These are phyloP conservation scores for Lithophane semibrunnea DNA, from an alignment of 2,888 invertebrate genomes.

Conservation along the genomic window DNA sequence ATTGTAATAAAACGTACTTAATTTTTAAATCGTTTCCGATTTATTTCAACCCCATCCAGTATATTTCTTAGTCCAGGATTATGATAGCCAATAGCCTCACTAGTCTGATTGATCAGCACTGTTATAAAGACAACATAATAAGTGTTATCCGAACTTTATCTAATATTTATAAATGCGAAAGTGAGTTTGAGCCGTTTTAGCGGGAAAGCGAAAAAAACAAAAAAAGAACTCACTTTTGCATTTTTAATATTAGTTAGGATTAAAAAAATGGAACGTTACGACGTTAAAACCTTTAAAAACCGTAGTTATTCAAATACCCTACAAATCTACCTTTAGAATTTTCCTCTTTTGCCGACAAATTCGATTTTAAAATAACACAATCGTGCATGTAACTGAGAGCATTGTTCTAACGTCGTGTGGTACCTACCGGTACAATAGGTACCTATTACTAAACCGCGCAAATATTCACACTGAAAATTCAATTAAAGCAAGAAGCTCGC, in stretches of 20 bases:
- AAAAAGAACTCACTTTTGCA: too few relatives aligned
- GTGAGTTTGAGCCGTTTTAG: too few relatives aligned
- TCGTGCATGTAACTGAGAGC: background rate
- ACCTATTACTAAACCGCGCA: conserved; percentile 28
- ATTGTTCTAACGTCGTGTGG: background rate
- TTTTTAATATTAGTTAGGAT: too few relatives aligned
- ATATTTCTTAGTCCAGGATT: background rate
- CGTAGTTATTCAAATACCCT: background rate
- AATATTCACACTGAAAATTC: conserved; percentile 43
- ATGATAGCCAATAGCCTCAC: too few relatives aligned
- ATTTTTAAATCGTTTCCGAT: background rate
- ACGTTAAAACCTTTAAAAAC: background rate
- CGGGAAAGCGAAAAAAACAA: too few relatives aligned
- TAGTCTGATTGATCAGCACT: background rate
- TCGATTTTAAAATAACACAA: conserved; percentile 1
- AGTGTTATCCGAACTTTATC: too few relatives aligned
- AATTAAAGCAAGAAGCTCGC: conserved; percentile 39
- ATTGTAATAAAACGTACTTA: background rate
- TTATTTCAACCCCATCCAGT: too few relatives aligned
- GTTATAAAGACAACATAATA: too few relatives aligned
- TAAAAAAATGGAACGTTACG: background rate
- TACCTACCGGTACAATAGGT: conserved; percentile 3
- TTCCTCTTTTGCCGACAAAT: background rate
- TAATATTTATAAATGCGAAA: too few relatives aligned
- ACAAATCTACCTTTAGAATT: background rate